Evolutionary conservation across 2,113 vertebrate genomes (phyloP).

Genomic region (Himantopus leucocephalus): DNA sequence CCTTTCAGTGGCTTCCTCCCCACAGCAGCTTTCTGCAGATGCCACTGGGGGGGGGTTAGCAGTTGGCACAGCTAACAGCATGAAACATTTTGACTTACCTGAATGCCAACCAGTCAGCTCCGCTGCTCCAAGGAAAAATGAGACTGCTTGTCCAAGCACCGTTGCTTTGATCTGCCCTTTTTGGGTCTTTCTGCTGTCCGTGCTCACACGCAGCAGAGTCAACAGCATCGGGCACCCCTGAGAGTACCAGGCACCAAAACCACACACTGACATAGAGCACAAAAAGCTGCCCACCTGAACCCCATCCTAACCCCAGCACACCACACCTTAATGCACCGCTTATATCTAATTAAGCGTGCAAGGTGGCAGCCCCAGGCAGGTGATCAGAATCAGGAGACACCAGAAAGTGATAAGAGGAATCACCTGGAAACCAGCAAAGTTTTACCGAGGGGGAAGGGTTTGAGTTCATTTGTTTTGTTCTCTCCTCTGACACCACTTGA

Average conservation of each 20-base stretch:
- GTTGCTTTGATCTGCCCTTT: neutral
- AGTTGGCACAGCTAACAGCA: neutral
- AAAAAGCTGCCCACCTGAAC: neutral
- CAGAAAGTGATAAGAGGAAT: neutral
- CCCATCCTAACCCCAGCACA: neutral
- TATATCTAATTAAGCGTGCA: neutral
- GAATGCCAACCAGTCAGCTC: neutral
- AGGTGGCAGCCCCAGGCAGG: neutral
- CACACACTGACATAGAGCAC: neutral
- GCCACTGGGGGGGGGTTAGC: accelerated
- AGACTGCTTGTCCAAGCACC: neutral
- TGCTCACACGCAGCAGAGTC: neutral
- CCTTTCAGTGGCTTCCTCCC: neutral
- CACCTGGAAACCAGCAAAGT: neutral
- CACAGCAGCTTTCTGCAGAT: neutral
- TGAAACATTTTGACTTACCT: neutral
- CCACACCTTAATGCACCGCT: neutral
- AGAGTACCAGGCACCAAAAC: accelerated
- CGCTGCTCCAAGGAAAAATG: neutral
- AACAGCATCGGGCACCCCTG: neutral
- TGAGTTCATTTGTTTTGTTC: accelerated
- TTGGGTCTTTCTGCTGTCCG: neutral
- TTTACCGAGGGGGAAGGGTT: neutral
- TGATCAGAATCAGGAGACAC: neutral
- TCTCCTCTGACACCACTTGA: no score